Conservation (phyloP, 2,113 vertebrate species). For the Uria lomvia region DNA sequence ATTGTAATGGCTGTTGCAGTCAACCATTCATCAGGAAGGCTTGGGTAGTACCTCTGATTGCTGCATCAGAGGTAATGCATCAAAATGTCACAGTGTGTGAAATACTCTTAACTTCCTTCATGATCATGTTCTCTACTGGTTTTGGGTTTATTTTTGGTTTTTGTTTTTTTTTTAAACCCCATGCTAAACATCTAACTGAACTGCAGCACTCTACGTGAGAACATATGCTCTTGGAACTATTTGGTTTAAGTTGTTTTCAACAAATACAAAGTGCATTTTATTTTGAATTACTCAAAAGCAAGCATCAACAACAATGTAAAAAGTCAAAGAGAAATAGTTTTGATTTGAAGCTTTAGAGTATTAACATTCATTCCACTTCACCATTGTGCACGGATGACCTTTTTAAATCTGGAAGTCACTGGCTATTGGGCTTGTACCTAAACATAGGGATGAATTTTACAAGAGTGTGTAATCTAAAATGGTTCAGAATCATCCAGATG, state of each 20-base stretch:
- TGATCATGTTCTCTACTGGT: background rate
- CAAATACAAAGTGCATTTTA: background rate
- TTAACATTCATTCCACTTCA: background rate
- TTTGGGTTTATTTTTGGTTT: background rate
- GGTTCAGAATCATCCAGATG: background rate
- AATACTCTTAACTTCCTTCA: background rate
- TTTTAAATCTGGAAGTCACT: background rate
- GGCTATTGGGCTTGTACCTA: background rate
- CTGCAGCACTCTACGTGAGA: background rate
- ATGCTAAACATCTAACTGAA: background rate
- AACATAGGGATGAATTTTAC: background rate
- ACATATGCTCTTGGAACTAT: background rate
- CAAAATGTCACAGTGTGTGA: background rate
- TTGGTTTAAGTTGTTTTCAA: background rate
- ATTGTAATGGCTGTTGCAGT: background rate
- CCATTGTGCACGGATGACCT: background rate
- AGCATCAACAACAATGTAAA: background rate
- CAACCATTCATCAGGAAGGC: background rate
- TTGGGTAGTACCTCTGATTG: background rate
- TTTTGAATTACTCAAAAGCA: background rate
- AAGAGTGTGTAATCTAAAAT: background rate
- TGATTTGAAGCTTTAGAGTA: background rate
- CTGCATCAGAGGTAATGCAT: background rate
- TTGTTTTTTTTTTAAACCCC: background rate
- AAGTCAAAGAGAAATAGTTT: background rate